A percentile compares a stretch with the other conserved stretches of the same genome.
phyloP scores from a whole-genome alignment of 1,140 invertebrate genomes.

The Microplitis demolitor region DNA sequence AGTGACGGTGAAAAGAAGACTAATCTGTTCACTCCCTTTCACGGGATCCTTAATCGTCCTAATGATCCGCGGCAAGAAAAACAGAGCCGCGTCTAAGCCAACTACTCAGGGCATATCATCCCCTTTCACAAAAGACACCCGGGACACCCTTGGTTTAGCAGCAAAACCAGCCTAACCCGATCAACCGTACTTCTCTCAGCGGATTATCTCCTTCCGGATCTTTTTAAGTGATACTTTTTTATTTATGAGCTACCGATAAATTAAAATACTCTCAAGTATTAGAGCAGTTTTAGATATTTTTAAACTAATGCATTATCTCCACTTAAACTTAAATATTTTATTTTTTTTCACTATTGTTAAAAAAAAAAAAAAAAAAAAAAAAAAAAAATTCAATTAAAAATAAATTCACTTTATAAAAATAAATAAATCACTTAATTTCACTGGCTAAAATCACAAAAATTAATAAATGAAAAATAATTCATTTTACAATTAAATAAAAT shows the following conservation, averaged over 20 bases:
- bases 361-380: too few relatives aligned
- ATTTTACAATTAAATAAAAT: background rate
- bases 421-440: background rate
- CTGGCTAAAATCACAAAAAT: background rate
- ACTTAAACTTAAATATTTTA: too few relatives aligned
- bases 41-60: slow-evolving; percentile 57
- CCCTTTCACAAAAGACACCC: slow-evolving; percentile 46
- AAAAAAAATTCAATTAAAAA: too few relatives aligned
- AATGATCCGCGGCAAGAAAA: slow-evolving; percentile 62
- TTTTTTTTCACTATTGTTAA: too few relatives aligned
- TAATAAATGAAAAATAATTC: background rate
- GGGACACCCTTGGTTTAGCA: slow-evolving; percentile 7
- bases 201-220: slow-evolving; percentile 7
- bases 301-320: background rate
- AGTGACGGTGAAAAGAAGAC: background rate
- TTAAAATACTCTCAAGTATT: background rate
- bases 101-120: slow-evolving; percentile 39
- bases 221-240: background rate
- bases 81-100: slow-evolving; percentile 56
- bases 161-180: slow-evolving; percentile 43
- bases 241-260: background rate
- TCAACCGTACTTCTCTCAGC: slow-evolving; percentile 37
- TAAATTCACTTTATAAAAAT: too few relatives aligned
- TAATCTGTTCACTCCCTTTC: slow-evolving; percentile 59
- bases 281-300: background rate